Evolutionary conservation across 2,797 vertebrate species (phyloP).

Genomic region (Scolopax rusticola): DNA sequence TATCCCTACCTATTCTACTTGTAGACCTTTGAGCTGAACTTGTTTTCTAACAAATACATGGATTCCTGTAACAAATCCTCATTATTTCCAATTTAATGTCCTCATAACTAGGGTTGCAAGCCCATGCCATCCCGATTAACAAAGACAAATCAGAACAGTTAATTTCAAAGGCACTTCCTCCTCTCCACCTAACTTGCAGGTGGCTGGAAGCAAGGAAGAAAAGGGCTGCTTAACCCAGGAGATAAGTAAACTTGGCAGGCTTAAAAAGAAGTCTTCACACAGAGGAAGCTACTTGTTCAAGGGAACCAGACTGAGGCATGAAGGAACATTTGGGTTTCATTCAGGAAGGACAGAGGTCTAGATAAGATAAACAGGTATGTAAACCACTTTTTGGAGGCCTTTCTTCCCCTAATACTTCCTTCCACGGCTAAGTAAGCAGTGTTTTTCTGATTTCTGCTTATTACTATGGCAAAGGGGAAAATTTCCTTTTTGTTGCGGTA

Average conservation of each 20-base stretch:
- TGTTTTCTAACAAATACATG: not conserved
- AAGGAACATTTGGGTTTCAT: not conserved
- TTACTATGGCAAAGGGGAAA: not conserved
- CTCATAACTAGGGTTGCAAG: not conserved
- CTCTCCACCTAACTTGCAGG: not conserved
- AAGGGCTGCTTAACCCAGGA: not conserved
- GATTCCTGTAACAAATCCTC: not conserved
- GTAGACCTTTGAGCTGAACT: not conserved
- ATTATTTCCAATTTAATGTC: not conserved
- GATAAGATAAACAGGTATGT: not conserved
- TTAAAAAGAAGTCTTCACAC: not conserved
- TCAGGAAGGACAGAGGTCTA: not conserved
- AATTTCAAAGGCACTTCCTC: not conserved
- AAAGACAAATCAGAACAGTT: not conserved
- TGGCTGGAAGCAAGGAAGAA: not conserved
- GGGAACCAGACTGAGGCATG: not conserved
- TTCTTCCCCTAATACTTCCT: not conserved
- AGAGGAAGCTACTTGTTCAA: not conserved
- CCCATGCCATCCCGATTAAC: not conserved
- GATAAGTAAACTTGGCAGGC: not conserved
- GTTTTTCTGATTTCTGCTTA: not conserved
- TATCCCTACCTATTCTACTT: not conserved
- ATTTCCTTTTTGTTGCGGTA: not conserved
- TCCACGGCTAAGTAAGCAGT: not conserved
- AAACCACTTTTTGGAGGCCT: not conserved